Evolutionary conservation across 1,140 invertebrate species (phyloP), one percentile per base, ranked within the genome.

Genomic region (Cataglyphis hispanica): DNA sequence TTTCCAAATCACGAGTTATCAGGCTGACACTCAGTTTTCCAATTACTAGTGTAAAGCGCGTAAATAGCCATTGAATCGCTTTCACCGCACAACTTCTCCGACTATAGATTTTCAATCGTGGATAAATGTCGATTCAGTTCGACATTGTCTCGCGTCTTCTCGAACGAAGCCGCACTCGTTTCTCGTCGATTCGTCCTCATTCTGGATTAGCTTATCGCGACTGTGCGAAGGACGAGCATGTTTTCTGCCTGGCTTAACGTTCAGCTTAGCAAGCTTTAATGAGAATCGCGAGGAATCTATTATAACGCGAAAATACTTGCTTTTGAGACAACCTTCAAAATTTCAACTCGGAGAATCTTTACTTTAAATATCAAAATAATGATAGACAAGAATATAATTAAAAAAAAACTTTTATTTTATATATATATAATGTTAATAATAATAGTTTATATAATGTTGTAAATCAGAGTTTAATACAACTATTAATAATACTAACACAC

Each of bases 81-180:
- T 53, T 25, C 7, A 8, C 22, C 43, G 11, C 13, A 10, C 27
- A 34, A 27, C 63, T 80, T 80, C 43, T 67, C 61, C 34, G 31
- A 40, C 25, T 80, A 80, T 80, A 34, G 77, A 80, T 80, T 80
- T 80, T 69, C 77, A 69, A 46, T 80, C 64, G 63, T 34, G 40
- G n/a, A 53, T 69, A 80, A 80, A 80, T 58, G 63, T 50, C 64
- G 50, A 80, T 80, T 80, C 64, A 80, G n/a, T 19, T 19, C 40
- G 34, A 22, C 77, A 27, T 80, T 69, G 77, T 80, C 43, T 46
- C 43, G 13, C 63, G 76, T 37, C 22, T 40, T 46, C 63, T 37
- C 50, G 56, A 34, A 80, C 63, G 46, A 80, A n/a, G 34, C 58
- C 56, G 46, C 58, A 27, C 64, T 69, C 50, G 16, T 80, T 80